Evolutionary conservation across 1,140 invertebrate species (phyloP).

Genomic region (Panonychus citri): DNA sequence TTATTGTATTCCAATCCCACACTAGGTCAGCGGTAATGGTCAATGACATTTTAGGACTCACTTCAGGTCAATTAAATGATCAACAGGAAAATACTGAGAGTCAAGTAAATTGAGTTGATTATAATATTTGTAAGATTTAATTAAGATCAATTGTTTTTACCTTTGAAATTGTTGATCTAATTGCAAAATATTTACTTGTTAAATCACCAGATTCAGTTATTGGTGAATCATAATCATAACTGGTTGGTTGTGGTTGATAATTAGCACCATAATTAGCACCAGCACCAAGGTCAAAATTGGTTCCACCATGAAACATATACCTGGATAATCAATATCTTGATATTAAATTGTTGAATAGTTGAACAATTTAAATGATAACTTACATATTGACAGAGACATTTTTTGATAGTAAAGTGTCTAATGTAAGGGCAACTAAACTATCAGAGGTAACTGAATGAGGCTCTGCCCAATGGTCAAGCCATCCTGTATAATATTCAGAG

Average conservation of each 20-base stretch:
- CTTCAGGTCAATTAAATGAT: no score
- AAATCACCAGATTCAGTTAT: slow-evolving; percentile 27
- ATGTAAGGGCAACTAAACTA: slow-evolving; percentile 5
- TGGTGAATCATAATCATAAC: slow-evolving; percentile 29
- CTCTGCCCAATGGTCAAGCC: slow-evolving; percentile 37
- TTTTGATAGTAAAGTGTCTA: slow-evolving; percentile 16
- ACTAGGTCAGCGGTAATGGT: no score
- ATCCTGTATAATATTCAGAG: slow-evolving; percentile 68
- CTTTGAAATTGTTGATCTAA: no score
- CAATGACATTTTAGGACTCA: no score
- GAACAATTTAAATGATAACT: no score
- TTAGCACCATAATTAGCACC: slow-evolving; percentile 16
- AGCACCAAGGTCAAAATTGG: slow-evolving; percentile 6
- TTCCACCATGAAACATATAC: slow-evolving; percentile 16
- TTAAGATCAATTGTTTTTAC: no score
- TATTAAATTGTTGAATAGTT: no score
- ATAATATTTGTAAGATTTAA: no score
- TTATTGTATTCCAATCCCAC: no score
- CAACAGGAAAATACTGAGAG: no score
- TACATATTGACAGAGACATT: slow-evolving; percentile 19
- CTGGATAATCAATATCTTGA: no score
- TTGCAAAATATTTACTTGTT: slow-evolving; percentile 23
- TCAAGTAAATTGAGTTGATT: no score
- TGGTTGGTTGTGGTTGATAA: slow-evolving; percentile 21
- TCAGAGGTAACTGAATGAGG: slow-evolving; percentile 14